Conservation (phyloP, 2,113 vertebrate species). For the Pedetes capensis region DNA sequence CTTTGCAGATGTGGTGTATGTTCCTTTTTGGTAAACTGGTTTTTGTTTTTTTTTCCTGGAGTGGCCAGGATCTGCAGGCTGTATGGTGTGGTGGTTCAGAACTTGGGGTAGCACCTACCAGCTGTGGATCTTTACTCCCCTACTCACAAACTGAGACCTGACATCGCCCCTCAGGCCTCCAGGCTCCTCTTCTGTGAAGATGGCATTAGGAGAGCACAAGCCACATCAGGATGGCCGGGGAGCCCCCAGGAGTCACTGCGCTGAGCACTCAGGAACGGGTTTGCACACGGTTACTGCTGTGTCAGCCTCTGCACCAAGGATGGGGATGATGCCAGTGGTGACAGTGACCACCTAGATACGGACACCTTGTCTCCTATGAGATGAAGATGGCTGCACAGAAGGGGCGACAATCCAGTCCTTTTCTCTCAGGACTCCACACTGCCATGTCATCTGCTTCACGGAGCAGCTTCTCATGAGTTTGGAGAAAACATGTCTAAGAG, state of each 20-base stretch:
- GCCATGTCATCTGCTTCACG: fast-evolving
- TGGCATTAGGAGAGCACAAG: fast-evolving
- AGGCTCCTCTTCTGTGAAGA: background rate
- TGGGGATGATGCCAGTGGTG: fast-evolving
- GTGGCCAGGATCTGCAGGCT: background rate
- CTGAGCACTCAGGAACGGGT: background rate
- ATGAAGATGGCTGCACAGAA: background rate
- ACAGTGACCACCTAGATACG: too few relatives aligned
- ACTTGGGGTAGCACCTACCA: too few relatives aligned
- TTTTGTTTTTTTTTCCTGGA: background rate
- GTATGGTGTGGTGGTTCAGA: fast-evolving
- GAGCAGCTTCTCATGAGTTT: background rate
- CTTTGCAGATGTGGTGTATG: background rate
- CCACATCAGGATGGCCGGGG: background rate
- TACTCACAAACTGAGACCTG: background rate
- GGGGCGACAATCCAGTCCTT: fast-evolving
- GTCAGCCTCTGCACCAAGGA: background rate
- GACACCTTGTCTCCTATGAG: background rate
- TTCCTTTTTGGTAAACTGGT: background rate
- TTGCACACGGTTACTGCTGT: fast-evolving
- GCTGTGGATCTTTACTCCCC: too few relatives aligned
- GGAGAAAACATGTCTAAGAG: background rate
- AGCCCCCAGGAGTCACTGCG: too few relatives aligned
- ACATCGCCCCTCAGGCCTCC: background rate
- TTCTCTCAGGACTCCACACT: fast-evolving